Evolutionary conservation across 2,797 vertebrate genomes (phyloP).

Genomic region (Gymnoscopelus microlampas): DNA sequence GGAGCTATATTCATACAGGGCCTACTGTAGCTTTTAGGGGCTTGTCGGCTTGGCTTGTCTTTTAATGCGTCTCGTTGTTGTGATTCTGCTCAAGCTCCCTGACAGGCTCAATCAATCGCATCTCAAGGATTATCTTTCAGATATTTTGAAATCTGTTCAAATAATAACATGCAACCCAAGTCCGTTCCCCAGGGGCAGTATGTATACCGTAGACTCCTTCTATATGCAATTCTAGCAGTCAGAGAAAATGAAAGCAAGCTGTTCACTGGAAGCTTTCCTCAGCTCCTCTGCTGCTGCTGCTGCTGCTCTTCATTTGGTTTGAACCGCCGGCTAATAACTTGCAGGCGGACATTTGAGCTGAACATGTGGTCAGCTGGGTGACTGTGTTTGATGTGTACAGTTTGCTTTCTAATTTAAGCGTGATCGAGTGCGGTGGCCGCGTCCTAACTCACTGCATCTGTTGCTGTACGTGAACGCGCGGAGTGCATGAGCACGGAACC

Average conservation of each 20-base stretch:
- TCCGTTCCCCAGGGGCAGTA: constrained; percentile 57
- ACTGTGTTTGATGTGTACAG: constrained; percentile 49
- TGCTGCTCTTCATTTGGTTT: constrained; percentile 44
- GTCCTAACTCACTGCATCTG: constrained; percentile 35
- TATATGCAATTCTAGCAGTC: constrained; percentile 39
- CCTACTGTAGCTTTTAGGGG: constrained; percentile 8
- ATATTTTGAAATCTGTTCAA: constrained; percentile 62
- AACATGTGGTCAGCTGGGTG: constrained; percentile 61
- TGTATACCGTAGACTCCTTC: constrained; percentile 9
- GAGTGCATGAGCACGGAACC: constrained; percentile 18
- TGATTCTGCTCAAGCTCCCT: constrained; percentile 10
- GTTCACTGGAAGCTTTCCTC: constrained; percentile 42
- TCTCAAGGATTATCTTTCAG: constrained; percentile 59
- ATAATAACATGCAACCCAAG: constrained; percentile 49
- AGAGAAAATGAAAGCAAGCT: constrained; percentile 70
- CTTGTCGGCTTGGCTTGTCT: constrained; percentile 19
- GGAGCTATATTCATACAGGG: no score
- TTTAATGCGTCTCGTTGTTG: not conserved
- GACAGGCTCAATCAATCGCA: constrained; percentile 49
- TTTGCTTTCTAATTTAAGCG: constrained; percentile 57
- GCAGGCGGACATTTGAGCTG: constrained; percentile 57
- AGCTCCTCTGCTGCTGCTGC: constrained; percentile 7
- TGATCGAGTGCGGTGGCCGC: constrained; percentile 45
- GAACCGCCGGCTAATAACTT: constrained; percentile 62
- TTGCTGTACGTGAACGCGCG: constrained; percentile 28